A percentile compares a stretch with the other conserved stretches of the same genome.
Evolutionary conservation across 2,888 invertebrate species (phyloP).

Genomic region (Pyrgus malvae): DNA sequence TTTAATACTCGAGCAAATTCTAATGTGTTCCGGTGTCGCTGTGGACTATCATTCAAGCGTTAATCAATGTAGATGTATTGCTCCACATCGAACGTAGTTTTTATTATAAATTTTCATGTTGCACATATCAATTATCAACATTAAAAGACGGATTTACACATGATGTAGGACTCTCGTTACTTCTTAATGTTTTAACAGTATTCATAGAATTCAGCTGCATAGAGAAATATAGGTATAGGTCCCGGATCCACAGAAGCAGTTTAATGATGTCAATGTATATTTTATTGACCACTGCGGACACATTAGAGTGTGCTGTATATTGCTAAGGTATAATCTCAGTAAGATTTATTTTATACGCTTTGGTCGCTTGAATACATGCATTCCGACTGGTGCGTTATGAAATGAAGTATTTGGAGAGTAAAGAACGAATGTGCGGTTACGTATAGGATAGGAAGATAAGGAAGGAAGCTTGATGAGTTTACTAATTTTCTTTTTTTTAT

Average conservation of each 20-base stretch:
- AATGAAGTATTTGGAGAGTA: slow-evolving; percentile 11
- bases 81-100: slow-evolving; percentile 21
- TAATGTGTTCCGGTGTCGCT: slow-evolving; percentile 19
- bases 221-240: slow-evolving; percentile 17
- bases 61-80: slow-evolving; percentile 11
- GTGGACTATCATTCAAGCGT: slow-evolving; percentile 15
- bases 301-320: slow-evolving; percentile 37
- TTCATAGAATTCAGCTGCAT: slow-evolving; percentile 15
- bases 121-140: slow-evolving; percentile 21
- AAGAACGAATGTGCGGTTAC: neutral
- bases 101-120: slow-evolving; percentile 18
- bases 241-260: slow-evolving; percentile 1
- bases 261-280: slow-evolving; percentile 5
- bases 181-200: slow-evolving; percentile 6
- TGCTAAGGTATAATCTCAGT: slow-evolving; percentile 70
- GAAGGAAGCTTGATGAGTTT: slow-evolving; percentile 14
- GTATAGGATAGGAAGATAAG: slow-evolving; percentile 11
- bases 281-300: slow-evolving; percentile 25
- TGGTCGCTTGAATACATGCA: slow-evolving; percentile 72
- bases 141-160: too few species aligned
- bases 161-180: too few species aligned
- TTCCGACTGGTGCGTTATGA: slow-evolving; percentile 75
- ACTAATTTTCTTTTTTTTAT: too few species aligned
- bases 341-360: slow-evolving; percentile 75
- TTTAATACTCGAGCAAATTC: slow-evolving; percentile 19